Conservation (phyloP, 2,113 vertebrate species). For the Scomber japonicus region DNA sequence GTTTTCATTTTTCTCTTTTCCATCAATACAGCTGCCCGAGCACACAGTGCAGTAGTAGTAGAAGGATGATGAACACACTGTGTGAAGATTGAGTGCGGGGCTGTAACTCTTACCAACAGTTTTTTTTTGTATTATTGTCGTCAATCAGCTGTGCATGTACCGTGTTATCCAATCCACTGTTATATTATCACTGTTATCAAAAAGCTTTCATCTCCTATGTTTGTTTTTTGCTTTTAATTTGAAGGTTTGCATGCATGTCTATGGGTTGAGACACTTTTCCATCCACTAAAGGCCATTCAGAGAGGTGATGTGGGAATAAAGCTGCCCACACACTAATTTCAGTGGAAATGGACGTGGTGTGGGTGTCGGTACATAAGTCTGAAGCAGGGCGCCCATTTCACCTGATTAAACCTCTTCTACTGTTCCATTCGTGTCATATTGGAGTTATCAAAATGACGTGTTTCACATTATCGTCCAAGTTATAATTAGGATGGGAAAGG, state of each 20-base stretch:
- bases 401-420: too few species aligned
- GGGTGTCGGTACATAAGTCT: too few species aligned
- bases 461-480: too few species aligned
- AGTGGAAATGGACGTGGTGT: not conserved
- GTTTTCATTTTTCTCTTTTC: slow-evolving; percentile 25
- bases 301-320: not conserved
- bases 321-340: not conserved
- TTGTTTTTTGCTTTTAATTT: not conserved
- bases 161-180: not conserved
- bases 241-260: not conserved
- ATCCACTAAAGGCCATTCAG: not conserved
- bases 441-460: too few species aligned
- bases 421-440: too few species aligned
- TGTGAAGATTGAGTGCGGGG: not conserved
- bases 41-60: not conserved
- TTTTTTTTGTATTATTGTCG: not conserved
- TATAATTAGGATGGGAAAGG: too few species aligned
- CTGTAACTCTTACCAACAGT: not conserved
- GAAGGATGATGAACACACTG: not conserved
- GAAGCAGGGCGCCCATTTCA: too few species aligned
- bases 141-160: not conserved
- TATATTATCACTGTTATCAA: not conserved
- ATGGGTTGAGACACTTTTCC: not conserved
- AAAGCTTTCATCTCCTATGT: not conserved
- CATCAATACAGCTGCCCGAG: slow-evolving; percentile 7